Conservation (phyloP, 1,140 invertebrate genomes). For the Drosophila erecta region DNA sequence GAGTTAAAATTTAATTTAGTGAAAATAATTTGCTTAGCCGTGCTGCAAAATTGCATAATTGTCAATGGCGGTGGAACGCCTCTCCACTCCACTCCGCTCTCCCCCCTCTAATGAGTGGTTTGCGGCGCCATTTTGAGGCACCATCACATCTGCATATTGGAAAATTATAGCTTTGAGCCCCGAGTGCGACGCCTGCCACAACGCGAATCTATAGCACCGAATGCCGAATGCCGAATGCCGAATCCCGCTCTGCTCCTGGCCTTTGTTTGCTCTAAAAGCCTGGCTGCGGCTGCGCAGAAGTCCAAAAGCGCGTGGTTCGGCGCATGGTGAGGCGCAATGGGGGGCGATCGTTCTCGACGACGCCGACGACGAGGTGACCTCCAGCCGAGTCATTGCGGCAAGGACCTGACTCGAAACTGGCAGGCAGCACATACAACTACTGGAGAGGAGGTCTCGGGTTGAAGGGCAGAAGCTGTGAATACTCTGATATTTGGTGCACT, state of each 20-base stretch:
- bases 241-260: slow-evolving; percentile 46
- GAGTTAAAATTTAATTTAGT: slow-evolving; percentile 84
- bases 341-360: slow-evolving; percentile 61
- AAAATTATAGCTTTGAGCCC: slow-evolving; percentile 68
- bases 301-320: slow-evolving; percentile 72
- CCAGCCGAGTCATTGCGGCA: slow-evolving; percentile 64
- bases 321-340: slow-evolving; percentile 74
- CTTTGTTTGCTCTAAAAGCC: slow-evolving; percentile 49
- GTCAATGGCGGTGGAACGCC: slow-evolving; percentile 55
- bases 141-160: slow-evolving; percentile 81
- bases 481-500: slow-evolving; percentile 1
- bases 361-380: slow-evolving; percentile 75
- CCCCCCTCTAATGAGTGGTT: slow-evolving; percentile 59
- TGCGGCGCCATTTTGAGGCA: slow-evolving; percentile 72
- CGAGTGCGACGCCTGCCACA: slow-evolving; percentile 47
- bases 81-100: slow-evolving; percentile 19
- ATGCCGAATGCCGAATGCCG: slow-evolving; percentile 3
- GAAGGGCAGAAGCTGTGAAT: slow-evolving; percentile 2
- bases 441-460: slow-evolving; percentile 1
- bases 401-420: slow-evolving; percentile 77
- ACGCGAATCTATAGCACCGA: not conserved
- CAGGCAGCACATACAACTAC: slow-evolving; percentile 5
- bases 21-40: slow-evolving; percentile 82
- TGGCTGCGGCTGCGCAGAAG: slow-evolving; percentile 76
- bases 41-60: slow-evolving; percentile 80